A percentile compares a stretch with the other conserved stretches of the same genome.
These are phyloP conservation scores for Glyptemys insculpta DNA, from an alignment of 2,797 vertebrate genomes.

Conservation along the genomic window DNA sequence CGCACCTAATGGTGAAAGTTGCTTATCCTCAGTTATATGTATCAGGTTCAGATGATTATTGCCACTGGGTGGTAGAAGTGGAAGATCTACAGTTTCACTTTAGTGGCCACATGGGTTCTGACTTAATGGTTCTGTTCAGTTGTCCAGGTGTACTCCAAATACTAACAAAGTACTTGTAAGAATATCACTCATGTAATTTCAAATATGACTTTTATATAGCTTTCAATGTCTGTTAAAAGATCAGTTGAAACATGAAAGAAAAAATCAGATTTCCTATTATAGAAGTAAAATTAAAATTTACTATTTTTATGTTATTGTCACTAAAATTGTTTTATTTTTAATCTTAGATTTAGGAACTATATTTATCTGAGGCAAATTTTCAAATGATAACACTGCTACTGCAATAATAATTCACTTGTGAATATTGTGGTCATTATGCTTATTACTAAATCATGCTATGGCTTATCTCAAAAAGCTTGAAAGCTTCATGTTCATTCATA, in stretches of 20 bases:
- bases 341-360: neutral
- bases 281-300: neutral
- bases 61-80: neutral
- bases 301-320: neutral
- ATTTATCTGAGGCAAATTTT: neutral
- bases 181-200: neutral
- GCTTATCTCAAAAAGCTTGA: neutral
- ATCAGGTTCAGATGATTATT: neutral
- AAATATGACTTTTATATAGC: neutral
- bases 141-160: neutral
- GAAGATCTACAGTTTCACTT: neutral
- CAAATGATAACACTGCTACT: neutral
- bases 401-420: neutral
- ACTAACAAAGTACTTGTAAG: neutral
- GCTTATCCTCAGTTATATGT: neutral
- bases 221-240: neutral
- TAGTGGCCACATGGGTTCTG: neutral
- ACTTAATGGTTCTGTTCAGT: neutral
- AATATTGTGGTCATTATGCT: neutral
- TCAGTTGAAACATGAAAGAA: neutral
- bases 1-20: neutral
- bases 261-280: neutral
- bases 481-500: neutral
- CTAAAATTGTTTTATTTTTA: neutral
- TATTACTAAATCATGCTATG: neutral